Conservation (phyloP, 2,888 invertebrate species). For the Cephus rjabovi region DNA sequence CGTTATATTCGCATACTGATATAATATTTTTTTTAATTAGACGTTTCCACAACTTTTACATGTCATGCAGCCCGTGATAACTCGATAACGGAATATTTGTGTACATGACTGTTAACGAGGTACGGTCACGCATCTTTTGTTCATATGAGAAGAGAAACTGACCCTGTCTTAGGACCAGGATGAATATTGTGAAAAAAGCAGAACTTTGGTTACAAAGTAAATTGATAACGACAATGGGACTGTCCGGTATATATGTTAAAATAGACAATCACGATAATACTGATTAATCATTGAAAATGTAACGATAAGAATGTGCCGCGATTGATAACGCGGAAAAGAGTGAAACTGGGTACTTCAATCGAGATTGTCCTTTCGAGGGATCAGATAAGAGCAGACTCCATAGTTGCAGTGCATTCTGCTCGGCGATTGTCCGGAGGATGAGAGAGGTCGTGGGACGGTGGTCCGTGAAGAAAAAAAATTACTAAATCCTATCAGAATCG, state of each 20-base stretch:
- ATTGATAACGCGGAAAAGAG: background rate
- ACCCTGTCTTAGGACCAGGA: background rate
- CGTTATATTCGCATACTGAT: background rate
- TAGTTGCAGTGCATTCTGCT: background rate
- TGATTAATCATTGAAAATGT: background rate
- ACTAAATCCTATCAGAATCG: constrained; percentile 53
- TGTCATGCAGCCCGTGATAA: background rate
- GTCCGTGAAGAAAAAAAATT: constrained; percentile 38
- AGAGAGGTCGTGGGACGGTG: background rate
- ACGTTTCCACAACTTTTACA: background rate
- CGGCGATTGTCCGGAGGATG: background rate
- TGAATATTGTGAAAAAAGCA: background rate
- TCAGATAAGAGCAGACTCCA: background rate
- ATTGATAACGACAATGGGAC: background rate
- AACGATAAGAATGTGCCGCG: background rate
- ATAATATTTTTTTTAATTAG: background rate
- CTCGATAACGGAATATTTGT: background rate
- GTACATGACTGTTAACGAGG: background rate
- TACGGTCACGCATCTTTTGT: background rate
- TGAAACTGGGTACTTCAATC: background rate
- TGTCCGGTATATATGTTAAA: background rate
- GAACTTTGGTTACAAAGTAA: background rate
- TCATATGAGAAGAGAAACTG: background rate
- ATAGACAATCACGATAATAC: background rate
- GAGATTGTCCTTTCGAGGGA: background rate